Conservation (phyloP, 2,888 invertebrate species). For the Leptopilina syphax region DNA sequence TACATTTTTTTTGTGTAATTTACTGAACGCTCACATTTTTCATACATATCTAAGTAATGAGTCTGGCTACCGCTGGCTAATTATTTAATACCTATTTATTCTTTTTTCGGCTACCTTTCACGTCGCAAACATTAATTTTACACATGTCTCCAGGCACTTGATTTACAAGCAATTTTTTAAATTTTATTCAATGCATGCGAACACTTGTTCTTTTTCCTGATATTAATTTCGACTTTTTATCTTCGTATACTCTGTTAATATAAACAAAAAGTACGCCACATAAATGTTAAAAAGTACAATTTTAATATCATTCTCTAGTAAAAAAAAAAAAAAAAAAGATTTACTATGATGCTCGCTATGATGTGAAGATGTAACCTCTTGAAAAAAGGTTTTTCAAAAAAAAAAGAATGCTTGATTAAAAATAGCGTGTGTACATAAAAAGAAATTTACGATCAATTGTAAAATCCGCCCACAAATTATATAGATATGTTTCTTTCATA, state of each 20-base stretch:
- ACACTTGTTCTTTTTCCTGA: no score
- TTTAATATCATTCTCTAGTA: neutral
- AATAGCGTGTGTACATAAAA: slow-evolving; percentile 71
- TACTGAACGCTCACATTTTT: slow-evolving; percentile 41
- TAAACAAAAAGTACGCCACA: no score
- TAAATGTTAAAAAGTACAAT: no score
- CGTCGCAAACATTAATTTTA: slow-evolving; percentile 48
- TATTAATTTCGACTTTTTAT: no score
- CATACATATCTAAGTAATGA: slow-evolving; percentile 49
- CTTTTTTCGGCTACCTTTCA: slow-evolving; percentile 42
- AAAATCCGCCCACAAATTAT: slow-evolving; percentile 28
- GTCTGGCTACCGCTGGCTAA: slow-evolving; percentile 44
- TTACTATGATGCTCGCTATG: no score
- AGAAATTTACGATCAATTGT: slow-evolving; percentile 73
- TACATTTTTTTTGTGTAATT: neutral
- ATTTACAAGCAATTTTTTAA: no score
- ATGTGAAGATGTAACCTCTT: slow-evolving; percentile 40
- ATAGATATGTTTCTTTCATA: neutral
- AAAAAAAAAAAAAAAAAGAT: neutral
- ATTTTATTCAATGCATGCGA: no score
- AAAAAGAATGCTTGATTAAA: slow-evolving; percentile 74
- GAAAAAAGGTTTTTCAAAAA: slow-evolving; percentile 48
- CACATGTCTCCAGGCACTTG: slow-evolving; percentile 39
- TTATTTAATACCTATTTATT: slow-evolving; percentile 49
- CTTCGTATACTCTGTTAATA: no score